These are phyloP conservation scores for Drosophila mojavensis DNA, from an alignment of 1,140 invertebrate species.

Conservation along the genomic window DNA sequence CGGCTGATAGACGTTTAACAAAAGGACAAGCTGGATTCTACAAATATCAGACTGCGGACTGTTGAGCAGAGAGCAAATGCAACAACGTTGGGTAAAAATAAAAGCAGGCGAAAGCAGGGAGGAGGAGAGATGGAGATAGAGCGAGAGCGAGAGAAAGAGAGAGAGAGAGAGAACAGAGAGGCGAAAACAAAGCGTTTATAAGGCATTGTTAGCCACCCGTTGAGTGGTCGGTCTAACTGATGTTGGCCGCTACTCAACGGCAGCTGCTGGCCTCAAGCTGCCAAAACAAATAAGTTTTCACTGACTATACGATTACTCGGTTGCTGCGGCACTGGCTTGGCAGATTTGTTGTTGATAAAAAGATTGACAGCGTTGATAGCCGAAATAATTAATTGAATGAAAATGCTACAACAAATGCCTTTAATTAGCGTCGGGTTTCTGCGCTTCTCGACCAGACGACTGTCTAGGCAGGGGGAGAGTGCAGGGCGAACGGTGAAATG, in stretches of 20 bases:
- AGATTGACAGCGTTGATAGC: constrained; percentile 82
- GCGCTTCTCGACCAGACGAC: constrained; percentile 7
- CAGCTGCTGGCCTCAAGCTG: constrained; percentile 36
- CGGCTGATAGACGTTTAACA: constrained; percentile 44
- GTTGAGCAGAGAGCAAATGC: not conserved
- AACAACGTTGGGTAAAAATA: not conserved
- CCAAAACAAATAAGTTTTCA: constrained; percentile 46
- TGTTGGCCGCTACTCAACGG: constrained; percentile 28
- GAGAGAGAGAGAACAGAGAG: not conserved
- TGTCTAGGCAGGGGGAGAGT: not conserved
- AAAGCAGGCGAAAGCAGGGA: not conserved
- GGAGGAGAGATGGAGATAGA: not conserved
- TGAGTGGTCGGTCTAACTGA: not conserved
- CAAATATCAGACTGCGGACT: not conserved
- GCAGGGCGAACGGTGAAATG: not conserved
- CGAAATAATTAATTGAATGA: constrained; percentile 83
- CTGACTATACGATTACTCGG: constrained; percentile 27
- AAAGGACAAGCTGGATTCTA: not conserved
- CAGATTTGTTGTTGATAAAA: constrained; percentile 73
- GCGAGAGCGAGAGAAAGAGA: too few relatives aligned
- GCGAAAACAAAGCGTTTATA: constrained; percentile 42
- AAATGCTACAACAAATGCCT: constrained; percentile 76
- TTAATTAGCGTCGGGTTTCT: constrained; percentile 79
- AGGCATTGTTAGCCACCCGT: constrained; percentile 51
- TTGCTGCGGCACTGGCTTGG: constrained; percentile 23